Percentiles rank a stretch among this genome's conserved stretches.
These are phyloP conservation scores for Aplidium turbinatum DNA, from an alignment of 23 tunicate genomes.

Conservation along the genomic window DNA sequence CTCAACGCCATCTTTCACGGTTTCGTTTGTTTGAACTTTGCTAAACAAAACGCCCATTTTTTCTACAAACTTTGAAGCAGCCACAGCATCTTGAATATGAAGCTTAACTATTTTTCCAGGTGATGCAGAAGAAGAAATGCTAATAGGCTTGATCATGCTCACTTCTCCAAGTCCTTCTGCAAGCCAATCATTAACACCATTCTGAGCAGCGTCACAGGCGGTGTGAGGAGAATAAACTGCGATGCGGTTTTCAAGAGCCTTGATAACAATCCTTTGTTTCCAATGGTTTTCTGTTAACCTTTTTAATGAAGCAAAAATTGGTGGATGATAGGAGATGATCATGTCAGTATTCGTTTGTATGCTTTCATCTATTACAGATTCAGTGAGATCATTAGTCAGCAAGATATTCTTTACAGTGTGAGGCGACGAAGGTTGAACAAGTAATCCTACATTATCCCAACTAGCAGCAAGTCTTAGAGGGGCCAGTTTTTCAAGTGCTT, in stretches of 20 bases:
- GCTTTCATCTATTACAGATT: conserved; percentile 75
- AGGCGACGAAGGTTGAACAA: conserved; percentile 82
- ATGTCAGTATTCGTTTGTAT: conserved; percentile 39
- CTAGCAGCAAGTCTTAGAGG: conserved; percentile 71
- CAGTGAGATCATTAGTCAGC: conserved; percentile 88
- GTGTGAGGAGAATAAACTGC: conserved; percentile 97
- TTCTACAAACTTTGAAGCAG: neutral
- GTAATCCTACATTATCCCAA: conserved; percentile 98
- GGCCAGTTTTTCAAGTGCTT: conserved; percentile 52
- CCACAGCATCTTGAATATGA: neutral
- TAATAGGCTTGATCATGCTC: conserved; percentile 23
- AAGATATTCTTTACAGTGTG: conserved; percentile 62
- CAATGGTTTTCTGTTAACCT: conserved; percentile 39
- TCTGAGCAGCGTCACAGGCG: conserved; percentile 82
- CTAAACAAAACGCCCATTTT: neutral
- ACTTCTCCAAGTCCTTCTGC: conserved; percentile 55
- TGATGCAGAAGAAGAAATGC: neutral
- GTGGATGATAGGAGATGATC: conserved; percentile 97
- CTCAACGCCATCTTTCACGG: neutral
- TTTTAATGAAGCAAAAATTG: conserved; percentile 73
- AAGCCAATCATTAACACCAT: conserved; percentile 99
- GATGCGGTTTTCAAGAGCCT: conserved; percentile 79
- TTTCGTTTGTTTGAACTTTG: neutral
- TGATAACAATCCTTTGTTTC: conserved; percentile 68
- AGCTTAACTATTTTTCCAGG: neutral